These are phyloP conservation scores for Chaetura pelagica DNA, from an alignment of 2,113 vertebrate genomes.

Conservation along the genomic window DNA sequence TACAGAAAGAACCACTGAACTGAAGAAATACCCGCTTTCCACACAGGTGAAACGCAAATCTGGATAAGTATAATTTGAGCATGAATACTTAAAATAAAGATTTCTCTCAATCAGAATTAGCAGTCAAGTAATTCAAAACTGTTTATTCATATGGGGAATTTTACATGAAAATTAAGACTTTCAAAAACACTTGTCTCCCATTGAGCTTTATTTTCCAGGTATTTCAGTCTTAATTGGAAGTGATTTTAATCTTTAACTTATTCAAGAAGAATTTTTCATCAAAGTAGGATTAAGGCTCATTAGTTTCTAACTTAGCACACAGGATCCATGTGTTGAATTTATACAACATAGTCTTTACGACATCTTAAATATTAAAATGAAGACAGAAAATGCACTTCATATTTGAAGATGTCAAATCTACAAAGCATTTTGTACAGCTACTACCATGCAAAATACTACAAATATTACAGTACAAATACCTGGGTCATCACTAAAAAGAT, in stretches of 20 bases:
- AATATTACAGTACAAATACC: not conserved
- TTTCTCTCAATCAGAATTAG: not conserved
- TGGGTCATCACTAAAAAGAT: not conserved
- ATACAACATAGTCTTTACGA: not conserved
- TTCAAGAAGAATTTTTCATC: not conserved
- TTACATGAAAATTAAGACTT: not conserved
- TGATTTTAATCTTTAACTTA: not conserved
- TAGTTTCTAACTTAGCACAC: not conserved
- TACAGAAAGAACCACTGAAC: not conserved
- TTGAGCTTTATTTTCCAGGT: not conserved
- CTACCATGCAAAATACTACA: not conserved
- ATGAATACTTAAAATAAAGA: not conserved
- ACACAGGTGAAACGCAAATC: not conserved
- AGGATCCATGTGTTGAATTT: not conserved
- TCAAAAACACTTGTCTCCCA: not conserved
- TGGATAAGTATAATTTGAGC: not conserved
- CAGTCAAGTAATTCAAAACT: not conserved
- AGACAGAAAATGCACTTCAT: not conserved
- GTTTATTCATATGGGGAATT: not conserved
- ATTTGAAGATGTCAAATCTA: not conserved
- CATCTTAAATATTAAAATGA: not conserved
- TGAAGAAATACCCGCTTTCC: not conserved
- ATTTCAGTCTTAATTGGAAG: not conserved
- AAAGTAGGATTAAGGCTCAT: not conserved
- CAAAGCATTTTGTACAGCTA: not conserved